Base-by-base conservation (phyloP, 2,888 invertebrate genomes). In the Eugnorisma glareosa region DNA sequence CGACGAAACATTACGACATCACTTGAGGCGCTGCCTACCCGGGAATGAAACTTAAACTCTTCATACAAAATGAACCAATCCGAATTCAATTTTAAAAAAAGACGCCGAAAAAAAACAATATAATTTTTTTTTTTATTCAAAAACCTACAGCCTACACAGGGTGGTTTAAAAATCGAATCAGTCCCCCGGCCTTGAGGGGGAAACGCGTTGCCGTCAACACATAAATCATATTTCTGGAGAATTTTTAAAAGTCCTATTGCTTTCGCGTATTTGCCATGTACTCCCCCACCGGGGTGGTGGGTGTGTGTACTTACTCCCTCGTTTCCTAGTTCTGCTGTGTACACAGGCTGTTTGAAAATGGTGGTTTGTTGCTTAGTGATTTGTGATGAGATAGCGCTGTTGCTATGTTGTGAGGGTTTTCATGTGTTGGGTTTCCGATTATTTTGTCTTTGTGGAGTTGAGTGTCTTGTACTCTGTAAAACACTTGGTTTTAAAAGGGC, bases 231-330 rank as follows among this genome's bases (percentile, higher is more conserved):
- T 96, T 96, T 96, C 96, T 96, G 95, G 96, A 96, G 96, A 96
- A 96, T 96, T 96, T 96, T 96, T 96, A 96, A 96, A 96, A 96
- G 96, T 96, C 96, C 96, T 96, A 96, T 96, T 96, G 96, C 96
- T 96, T 96, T 96, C 96, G 96, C 96, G 96, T 96, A 96, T 96
- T 96, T 96, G 96, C 96, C 95, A 96, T 96, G 96, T 96, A 96
- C 96, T 95, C 96, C 96, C 96, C 95, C 93, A 85, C 45, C 72
- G 89, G 92, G 92, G 89, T 87, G 89, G 93, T 92, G 90, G 93
- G 90, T 91, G 96, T 96, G 96, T 96, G 96, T 96, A 96, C 96
- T 96, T 96, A 96, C 96, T 93, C 96, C 96, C 96, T 94, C 95
- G 96, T 95, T 96, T 96, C 96, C 96, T 96, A 96, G 96, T 96